Base-by-base conservation (phyloP, 53 echinoderm and acorn worm genomes). In the Apostichopus leukothele region DNA sequence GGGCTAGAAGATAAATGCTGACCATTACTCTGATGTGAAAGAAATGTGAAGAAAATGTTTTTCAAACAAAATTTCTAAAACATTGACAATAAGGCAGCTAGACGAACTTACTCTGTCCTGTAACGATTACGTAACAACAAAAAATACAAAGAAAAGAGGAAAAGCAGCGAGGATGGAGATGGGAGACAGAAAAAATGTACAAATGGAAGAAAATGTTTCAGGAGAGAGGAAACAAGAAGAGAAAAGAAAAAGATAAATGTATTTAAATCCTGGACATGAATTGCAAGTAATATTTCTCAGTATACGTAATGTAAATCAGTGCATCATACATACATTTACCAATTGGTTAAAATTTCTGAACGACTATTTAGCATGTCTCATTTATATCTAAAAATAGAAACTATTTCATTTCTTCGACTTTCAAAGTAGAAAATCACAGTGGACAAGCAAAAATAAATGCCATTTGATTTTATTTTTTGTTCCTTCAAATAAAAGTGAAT, bases 21-120 rank as follows among this genome's bases (percentile, higher is more conserved):
- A 16, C 63, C 63, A 63, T 9, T 13, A 63, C 63, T 63, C 63
- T 39, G 39, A 39, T 39, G 39, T 39, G 39, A 39, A 39, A 39
- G 39, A 39, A 39, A 39, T 39, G 39, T 39, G 3, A 39, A 39
- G 39, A 39, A 39, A 39, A 39, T 39, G 39, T 39, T 39, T 39
- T 39, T 39, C 39, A 63, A 6, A 63, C 11, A 63, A 63, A 0
- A 13, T 11, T 63, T 63, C 63, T 63, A 16, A 63, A 63, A 63
- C 63, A 63, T 63, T 7, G 63, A 63, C 63, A 13, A 63, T 13
- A 63, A 63, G 63, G 63, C 63, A 63, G 16, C 63, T 16, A 63
- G 16, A 9, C 6, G 11, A 19, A 79, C 79, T 79, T 79, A 79
- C 79, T 79, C 79, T 52, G 79, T 79, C 79, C 79, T 79, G 79